These are phyloP conservation scores for Cheilosia grossa DNA, from an alignment of 2,888 invertebrate genomes.

Conservation along the genomic window DNA sequence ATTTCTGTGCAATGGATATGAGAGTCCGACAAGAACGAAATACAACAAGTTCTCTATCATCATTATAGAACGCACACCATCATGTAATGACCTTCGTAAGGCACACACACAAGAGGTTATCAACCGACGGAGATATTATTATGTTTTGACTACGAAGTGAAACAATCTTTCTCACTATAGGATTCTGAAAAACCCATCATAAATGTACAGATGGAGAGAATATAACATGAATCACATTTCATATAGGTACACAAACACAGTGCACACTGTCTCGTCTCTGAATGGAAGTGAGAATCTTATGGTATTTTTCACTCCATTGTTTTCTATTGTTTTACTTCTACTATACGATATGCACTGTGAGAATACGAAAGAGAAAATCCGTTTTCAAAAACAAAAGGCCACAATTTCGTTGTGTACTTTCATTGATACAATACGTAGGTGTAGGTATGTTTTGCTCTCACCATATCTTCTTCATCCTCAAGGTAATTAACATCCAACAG, in stretches of 20 bases:
- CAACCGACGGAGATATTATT: constrained; percentile 58
- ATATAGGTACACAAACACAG: not conserved
- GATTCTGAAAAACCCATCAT: constrained; percentile 1
- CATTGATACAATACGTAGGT: not conserved
- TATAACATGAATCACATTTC: constrained; percentile 53
- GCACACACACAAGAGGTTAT: constrained; percentile 60
- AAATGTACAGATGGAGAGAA: constrained; percentile 1
- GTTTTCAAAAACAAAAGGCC: constrained; percentile 36
- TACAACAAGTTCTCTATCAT: not conserved
- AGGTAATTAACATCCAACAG: constrained; percentile 80
- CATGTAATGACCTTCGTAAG: constrained; percentile 54
- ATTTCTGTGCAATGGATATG: too few species aligned
- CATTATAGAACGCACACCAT: constrained; percentile 14
- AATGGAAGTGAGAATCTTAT: constrained; percentile 20
- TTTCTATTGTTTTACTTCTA: constrained; percentile 57
- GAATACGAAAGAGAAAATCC: constrained; percentile 46
- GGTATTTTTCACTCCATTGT: constrained; percentile 63
- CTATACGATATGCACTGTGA: constrained; percentile 25
- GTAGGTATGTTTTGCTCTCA: constrained; percentile 79
- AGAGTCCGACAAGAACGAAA: not conserved
- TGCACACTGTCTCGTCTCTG: constrained; percentile 11
- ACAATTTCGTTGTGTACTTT: not conserved
- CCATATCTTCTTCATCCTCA: constrained; percentile 84
- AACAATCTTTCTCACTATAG: constrained; percentile 28
- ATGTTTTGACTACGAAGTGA: constrained; percentile 30